A percentile compares a stretch with the other conserved stretches of the same genome.
Conservation (phyloP, 2,888 invertebrate species). For the Stenurella melanura region DNA sequence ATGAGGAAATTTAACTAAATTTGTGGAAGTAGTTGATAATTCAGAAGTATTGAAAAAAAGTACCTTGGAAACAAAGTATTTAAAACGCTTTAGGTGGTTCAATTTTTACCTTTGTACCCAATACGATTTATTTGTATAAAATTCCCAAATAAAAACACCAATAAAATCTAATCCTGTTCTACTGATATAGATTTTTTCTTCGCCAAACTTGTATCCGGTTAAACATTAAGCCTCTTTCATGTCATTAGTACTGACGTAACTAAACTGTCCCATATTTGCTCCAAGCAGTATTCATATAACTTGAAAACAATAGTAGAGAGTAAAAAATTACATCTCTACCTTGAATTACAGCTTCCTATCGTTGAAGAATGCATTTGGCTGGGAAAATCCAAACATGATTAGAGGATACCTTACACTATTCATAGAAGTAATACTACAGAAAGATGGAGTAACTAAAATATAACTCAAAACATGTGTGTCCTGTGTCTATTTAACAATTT, state of each 20-base stretch:
- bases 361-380: conserved; percentile 6
- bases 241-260: not conserved
- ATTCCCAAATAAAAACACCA: not conserved
- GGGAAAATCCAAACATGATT: conserved; percentile 13
- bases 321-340: conserved; percentile 11
- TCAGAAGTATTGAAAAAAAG: no score
- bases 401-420: not conserved
- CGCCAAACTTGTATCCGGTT: not conserved
- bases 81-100: no score
- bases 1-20: no score
- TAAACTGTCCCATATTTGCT: not conserved
- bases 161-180: not conserved
- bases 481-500: no score
- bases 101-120: no score
- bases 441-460: not conserved
- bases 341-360: not conserved
- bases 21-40: no score
- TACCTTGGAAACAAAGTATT: no score
- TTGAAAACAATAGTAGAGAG: not conserved
- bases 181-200: not conserved
- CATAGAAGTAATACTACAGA: not conserved
- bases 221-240: not conserved
- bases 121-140: not conserved
- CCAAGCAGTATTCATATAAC: not conserved
- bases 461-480: no score